Percentiles rank a stretch among this genome's conserved stretches.
These are phyloP conservation scores for Carduelis carduelis DNA, from an alignment of 2,797 vertebrate genomes.

Conservation along the genomic window DNA sequence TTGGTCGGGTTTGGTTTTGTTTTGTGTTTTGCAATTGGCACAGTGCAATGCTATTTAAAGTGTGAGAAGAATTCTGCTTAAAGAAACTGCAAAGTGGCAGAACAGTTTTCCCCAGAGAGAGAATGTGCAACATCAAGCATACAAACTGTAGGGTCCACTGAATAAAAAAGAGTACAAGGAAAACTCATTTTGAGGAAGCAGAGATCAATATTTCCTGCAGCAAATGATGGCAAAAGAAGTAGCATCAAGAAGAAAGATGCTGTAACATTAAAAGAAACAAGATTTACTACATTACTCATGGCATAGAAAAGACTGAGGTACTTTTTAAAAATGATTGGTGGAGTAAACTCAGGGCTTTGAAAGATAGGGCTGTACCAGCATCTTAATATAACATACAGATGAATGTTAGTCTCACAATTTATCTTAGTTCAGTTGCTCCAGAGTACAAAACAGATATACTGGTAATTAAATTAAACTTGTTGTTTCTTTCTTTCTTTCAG, in stretches of 20 bases:
- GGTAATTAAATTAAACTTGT: conserved; percentile 42
- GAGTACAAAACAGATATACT: conserved; percentile 28
- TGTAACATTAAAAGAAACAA: not conserved
- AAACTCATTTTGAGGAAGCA: conserved; percentile 49
- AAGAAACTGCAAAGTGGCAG: conserved; percentile 9
- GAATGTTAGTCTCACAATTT: not conserved
- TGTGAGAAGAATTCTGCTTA: conserved; percentile 17
- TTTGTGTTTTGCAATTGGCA: not conserved
- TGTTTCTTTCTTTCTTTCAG: conserved; percentile 28
- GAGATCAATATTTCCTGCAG: conserved; percentile 44
- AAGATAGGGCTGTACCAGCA: not conserved
- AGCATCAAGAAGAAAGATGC: conserved; percentile 21
- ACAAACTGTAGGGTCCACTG: not conserved
- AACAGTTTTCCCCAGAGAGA: not conserved
- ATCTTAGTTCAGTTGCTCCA: not conserved
- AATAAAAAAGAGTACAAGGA: conserved; percentile 31
- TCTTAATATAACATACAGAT: conserved; percentile 22
- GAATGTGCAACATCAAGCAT: conserved; percentile 11
- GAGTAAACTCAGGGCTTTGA: not conserved
- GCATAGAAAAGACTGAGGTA: not conserved
- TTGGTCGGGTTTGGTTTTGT: fast-evolving
- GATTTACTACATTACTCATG: conserved; percentile 8
- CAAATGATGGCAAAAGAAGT: not conserved
- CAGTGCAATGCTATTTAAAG: not conserved
- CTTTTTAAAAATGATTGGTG: conserved; percentile 7